phyloP scores from a whole-genome alignment of 2,113 vertebrate species.

The Periophthalmodon schlosseri region DNA sequence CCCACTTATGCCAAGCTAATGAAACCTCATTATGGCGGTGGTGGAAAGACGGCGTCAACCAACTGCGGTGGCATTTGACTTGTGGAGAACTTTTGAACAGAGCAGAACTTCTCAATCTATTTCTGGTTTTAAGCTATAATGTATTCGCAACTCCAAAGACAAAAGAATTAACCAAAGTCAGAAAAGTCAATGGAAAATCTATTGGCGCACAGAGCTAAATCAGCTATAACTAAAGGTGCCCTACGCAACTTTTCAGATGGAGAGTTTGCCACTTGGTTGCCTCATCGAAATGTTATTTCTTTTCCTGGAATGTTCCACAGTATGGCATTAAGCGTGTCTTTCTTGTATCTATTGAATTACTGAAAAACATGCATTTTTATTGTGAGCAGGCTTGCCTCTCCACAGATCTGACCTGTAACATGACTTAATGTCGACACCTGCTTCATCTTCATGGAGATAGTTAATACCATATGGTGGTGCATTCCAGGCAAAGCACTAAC shows the following conservation, averaged over 20 bases:
- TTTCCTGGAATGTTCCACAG: not conserved
- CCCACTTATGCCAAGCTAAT: slow-evolving; percentile 70
- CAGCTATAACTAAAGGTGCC: too few relatives aligned
- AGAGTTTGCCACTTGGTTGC: not conserved
- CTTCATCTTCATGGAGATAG: not conserved
- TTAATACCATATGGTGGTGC: not conserved
- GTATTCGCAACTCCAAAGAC: not conserved
- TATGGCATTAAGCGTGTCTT: not conserved
- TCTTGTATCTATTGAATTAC: too few relatives aligned
- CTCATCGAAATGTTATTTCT: not conserved
- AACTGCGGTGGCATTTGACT: slow-evolving; percentile 6
- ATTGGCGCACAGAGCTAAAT: not conserved
- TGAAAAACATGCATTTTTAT: not conserved
- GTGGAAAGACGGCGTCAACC: slow-evolving; percentile 31
- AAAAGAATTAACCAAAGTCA: not conserved
- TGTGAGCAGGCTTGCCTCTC: not conserved
- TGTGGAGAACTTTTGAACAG: slow-evolving; percentile 36
- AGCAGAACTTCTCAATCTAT: not conserved
- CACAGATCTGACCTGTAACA: not conserved
- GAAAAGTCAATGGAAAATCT: not conserved
- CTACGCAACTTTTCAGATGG: not conserved
- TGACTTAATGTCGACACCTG: not conserved
- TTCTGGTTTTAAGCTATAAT: not conserved
- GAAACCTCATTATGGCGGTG: slow-evolving; percentile 45
- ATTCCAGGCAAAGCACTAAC: not conserved